A percentile compares a stretch with the other conserved stretches of the same genome.
Conservation (phyloP, 2,113 vertebrate species). For the Taxidea taxus region DNA sequence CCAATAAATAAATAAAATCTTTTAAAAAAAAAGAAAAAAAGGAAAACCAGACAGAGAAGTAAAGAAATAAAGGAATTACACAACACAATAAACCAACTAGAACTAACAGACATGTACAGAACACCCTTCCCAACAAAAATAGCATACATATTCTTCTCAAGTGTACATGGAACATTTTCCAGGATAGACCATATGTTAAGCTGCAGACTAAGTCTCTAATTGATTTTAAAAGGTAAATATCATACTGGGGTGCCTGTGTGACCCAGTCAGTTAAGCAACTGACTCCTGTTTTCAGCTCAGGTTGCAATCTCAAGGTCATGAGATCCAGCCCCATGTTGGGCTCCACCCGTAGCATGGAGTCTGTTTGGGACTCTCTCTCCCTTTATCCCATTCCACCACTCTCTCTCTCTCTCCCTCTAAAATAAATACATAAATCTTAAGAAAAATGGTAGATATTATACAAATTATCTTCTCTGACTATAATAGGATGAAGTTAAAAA, state of each 20-base stretch:
- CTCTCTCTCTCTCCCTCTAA: not conserved
- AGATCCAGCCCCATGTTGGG: not conserved
- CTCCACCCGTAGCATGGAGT: not conserved
- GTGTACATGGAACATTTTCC: not conserved
- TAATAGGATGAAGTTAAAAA: not conserved
- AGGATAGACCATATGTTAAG: not conserved
- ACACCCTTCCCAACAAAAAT: not conserved
- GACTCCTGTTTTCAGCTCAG: not conserved
- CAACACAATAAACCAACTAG: not conserved
- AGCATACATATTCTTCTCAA: not conserved
- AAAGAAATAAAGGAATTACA: not conserved
- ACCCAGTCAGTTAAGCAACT: not conserved
- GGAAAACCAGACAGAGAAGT: not conserved
- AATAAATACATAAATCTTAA: not conserved
- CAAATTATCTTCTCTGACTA: not conserved
- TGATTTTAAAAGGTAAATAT: not conserved
- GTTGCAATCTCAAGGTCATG: not conserved
- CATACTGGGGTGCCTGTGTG: not conserved
- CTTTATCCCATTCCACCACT: not conserved
- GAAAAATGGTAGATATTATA: not conserved
- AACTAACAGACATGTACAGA: not conserved
- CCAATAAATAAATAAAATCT: no score
- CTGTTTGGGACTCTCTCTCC: not conserved
- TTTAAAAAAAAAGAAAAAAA: no score
- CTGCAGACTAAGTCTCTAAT: not conserved